A percentile compares a stretch with the other conserved stretches of the same genome.
phyloP scores from a whole-genome alignment of 2,888 invertebrate genomes.

The Lordiphosa andalusiaca region DNA sequence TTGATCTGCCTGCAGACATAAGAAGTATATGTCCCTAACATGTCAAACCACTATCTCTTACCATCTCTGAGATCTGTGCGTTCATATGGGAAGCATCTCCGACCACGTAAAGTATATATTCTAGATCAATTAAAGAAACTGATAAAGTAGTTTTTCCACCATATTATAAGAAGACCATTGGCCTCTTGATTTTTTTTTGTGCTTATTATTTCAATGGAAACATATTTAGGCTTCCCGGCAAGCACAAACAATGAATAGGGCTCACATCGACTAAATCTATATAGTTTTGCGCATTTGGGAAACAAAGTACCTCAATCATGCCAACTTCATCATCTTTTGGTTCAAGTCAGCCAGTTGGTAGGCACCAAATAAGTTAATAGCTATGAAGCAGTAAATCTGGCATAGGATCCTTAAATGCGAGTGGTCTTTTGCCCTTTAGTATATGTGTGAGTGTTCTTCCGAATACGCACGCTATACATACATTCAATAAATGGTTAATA shows the following conservation, averaged over 20 bases:
- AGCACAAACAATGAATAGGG: slow-evolving; percentile 57
- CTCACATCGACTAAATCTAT: slow-evolving; percentile 74
- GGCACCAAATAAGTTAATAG: slow-evolving; percentile 75
- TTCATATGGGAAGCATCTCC: too few species aligned
- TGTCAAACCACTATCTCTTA: too few species aligned
- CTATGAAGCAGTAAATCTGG: slow-evolving; percentile 75
- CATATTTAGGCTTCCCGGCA: slow-evolving; percentile 51
- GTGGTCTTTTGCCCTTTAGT: slow-evolving; percentile 35
- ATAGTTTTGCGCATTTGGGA: slow-evolving; percentile 72
- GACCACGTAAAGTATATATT: too few species aligned
- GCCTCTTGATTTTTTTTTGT: slow-evolving; percentile 39
- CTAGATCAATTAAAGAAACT: too few species aligned
- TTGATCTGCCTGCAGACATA: too few species aligned
- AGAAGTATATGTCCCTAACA: too few species aligned
- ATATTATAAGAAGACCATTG: slow-evolving; percentile 29
- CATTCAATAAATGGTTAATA: slow-evolving; percentile 70
- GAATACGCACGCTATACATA: slow-evolving; percentile 70
- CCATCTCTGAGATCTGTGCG: too few species aligned
- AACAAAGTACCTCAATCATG: slow-evolving; percentile 19
- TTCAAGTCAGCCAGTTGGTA: slow-evolving; percentile 21
- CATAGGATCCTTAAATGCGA: slow-evolving; percentile 69
- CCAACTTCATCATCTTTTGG: neutral
- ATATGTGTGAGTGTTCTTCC: slow-evolving; percentile 15
- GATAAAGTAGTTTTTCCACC: neutral
- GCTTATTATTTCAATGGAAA: slow-evolving; percentile 48